Percentiles rank a stretch among this genome's conserved stretches.
These are phyloP conservation scores for Smittia sp. DNA, from an alignment of 2,888 invertebrate genomes.

Conservation along the genomic window DNA sequence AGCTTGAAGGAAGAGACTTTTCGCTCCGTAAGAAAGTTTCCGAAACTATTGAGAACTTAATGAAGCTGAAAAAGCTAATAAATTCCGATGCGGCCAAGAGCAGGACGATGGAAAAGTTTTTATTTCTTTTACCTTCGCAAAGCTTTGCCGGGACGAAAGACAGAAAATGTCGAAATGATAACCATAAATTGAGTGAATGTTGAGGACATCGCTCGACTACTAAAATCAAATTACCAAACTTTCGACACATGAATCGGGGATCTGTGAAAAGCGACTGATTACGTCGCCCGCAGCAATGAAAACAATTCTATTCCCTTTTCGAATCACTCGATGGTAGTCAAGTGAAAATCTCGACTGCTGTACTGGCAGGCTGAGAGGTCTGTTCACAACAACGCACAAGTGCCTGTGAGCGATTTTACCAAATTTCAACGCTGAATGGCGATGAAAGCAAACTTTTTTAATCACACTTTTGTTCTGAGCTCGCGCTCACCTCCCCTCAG, in stretches of 20 bases:
- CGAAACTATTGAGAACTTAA: constrained; percentile 26
- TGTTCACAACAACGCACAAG: no score
- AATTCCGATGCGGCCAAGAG: constrained; percentile 25
- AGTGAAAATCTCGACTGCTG: no score
- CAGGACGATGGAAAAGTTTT: neutral
- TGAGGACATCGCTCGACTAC: neutral
- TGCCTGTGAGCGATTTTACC: no score
- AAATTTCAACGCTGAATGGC: no score
- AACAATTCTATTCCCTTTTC: no score
- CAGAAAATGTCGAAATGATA: constrained; percentile 7
- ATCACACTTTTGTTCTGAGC: constrained; percentile 1
- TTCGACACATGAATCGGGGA: neutral
- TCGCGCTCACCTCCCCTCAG: no score
- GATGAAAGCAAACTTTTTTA: constrained; percentile 22
- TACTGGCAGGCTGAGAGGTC: no score
- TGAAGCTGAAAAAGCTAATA: constrained; percentile 40
- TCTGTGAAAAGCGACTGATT: no score
- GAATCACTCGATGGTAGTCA: no score
- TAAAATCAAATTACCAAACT: constrained; percentile 31
- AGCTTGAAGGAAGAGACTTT: neutral
- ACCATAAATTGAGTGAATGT: constrained; percentile 1
- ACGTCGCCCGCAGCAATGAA: no score
- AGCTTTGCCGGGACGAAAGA: no score
- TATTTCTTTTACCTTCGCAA: neutral
- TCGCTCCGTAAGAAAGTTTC: constrained; percentile 13